Conservation (phyloP, 2,113 vertebrate genomes). For the Alosa alosa region DNA sequence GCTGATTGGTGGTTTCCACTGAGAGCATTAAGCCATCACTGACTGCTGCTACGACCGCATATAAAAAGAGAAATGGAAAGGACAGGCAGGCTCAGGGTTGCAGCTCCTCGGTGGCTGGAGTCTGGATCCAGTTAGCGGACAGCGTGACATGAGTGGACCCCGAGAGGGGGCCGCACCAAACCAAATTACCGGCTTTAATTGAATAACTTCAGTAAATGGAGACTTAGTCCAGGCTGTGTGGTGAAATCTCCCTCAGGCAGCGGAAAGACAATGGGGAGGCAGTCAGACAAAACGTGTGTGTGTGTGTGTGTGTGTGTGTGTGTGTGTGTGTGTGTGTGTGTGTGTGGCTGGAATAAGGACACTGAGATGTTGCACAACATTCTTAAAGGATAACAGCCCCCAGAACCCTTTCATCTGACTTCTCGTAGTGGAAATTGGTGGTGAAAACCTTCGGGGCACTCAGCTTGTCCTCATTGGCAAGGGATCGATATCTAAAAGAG, state of each 20-base stretch:
- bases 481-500: not conserved
- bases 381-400: not conserved
- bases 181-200: not conserved
- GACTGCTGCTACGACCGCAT: too few relatives aligned
- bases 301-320: constrained; percentile 42
- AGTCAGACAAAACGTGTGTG: constrained; percentile 2
- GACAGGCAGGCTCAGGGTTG: not conserved
- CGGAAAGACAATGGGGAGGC: not conserved
- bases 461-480: not conserved
- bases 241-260: not conserved
- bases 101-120: not conserved
- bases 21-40: constrained; percentile 1
- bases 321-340: constrained; percentile 24
- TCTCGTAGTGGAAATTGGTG: not conserved
- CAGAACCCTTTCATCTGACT: not conserved
- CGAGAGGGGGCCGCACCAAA: not conserved
- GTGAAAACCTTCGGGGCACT: not conserved
- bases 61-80: not conserved
- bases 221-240: not conserved
- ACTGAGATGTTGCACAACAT: not conserved
- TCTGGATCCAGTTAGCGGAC: not conserved
- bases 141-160: not conserved
- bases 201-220: constrained; percentile 1
- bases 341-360: not conserved
- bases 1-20: not conserved